A percentile compares a stretch with the other conserved stretches of the same genome.
phyloP scores from a whole-genome alignment of 2,888 invertebrate species.

The Pilophorus perplexus region DNA sequence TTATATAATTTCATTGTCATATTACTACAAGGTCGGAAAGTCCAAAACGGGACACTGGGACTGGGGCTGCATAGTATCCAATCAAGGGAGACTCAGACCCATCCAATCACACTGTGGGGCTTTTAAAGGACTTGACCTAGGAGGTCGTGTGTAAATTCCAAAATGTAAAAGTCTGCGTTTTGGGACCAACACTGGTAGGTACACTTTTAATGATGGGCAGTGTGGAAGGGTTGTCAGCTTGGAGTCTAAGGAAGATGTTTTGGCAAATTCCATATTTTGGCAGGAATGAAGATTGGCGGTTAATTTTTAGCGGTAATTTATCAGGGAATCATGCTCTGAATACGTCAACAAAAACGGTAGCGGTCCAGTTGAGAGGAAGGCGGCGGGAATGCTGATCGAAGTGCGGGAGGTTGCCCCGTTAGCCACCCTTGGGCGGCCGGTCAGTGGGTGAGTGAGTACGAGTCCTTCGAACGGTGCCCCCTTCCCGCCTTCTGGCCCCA shows the following conservation, averaged over 20 bases:
- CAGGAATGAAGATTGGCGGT: neutral
- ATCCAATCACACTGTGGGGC: too few species aligned
- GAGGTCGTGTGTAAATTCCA: too few species aligned
- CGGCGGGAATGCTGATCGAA: neutral
- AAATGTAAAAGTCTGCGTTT: too few species aligned
- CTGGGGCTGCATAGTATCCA: too few species aligned
- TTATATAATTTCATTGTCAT: too few species aligned
- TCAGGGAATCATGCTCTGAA: too few species aligned
- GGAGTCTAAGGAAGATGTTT: neutral
- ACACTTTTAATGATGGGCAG: too few species aligned
- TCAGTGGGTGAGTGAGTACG: constrained; percentile 21
- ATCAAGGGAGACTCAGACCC: too few species aligned
- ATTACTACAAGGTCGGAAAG: too few species aligned
- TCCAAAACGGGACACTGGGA: too few species aligned
- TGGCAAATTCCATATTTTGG: neutral
- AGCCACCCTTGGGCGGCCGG: constrained; percentile 13
- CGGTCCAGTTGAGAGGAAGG: neutral
- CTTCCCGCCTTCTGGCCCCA: neutral
- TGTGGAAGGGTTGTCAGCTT: neutral
- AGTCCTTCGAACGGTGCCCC: neutral
- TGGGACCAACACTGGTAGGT: too few species aligned
- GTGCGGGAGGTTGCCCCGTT: constrained; percentile 8
- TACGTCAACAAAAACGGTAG: neutral
- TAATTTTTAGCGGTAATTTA: neutral
- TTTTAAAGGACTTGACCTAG: too few species aligned